A percentile compares a stretch with the other conserved stretches of the same genome.
phyloP scores from a whole-genome alignment of 2,797 vertebrate genomes.

The Diceros bicornis region DNA sequence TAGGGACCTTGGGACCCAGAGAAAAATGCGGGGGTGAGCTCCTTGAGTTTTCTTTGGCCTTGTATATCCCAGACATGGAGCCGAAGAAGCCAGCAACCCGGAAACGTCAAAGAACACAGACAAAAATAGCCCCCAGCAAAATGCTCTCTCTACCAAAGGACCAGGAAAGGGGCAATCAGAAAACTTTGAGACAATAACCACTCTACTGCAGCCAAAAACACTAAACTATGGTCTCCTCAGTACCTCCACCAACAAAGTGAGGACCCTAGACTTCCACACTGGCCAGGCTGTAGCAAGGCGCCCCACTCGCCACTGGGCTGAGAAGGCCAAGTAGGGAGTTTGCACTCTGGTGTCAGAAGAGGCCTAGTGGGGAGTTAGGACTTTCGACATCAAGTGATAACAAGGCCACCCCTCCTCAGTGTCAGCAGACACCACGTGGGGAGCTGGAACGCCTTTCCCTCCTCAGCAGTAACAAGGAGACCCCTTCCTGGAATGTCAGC shows the following conservation, averaged over 20 bases:
- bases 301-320: not conserved
- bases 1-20: not conserved
- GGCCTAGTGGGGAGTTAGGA: not conserved
- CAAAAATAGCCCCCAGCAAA: not conserved
- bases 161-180: not conserved
- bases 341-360: not conserved
- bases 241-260: not conserved
- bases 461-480: not conserved
- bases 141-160: not conserved
- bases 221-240: no score
- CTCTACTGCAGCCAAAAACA: not conserved
- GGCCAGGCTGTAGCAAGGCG: no score
- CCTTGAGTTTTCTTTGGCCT: not conserved
- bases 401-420: not conserved
- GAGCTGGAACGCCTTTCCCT: not conserved
- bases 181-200: not conserved
- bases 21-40: not conserved
- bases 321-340: not conserved
- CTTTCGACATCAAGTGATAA: not conserved
- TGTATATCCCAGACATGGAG: not conserved
- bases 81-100: not conserved
- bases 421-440: not conserved
- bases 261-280: not conserved
- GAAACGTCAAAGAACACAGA: not conserved
- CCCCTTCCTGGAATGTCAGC: not conserved